Conservation (phyloP, 2,797 vertebrate species). For the Phoebastria nigripes region DNA sequence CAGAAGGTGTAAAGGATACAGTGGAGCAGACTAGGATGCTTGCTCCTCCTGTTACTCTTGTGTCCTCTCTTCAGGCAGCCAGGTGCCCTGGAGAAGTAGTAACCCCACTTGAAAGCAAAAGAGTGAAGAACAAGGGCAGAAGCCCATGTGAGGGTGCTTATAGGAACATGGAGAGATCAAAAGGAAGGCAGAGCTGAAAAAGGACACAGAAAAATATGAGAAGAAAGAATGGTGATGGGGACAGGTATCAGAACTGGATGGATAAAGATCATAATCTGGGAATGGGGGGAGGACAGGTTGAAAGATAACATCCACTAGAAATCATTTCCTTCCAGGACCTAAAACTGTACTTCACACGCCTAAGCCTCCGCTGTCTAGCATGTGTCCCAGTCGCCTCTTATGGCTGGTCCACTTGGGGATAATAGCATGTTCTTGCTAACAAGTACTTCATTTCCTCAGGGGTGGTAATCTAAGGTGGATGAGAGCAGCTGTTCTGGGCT, state of each 20-base stretch:
- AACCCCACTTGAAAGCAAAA: not conserved
- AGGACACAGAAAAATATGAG: not conserved
- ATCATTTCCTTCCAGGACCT: not conserved
- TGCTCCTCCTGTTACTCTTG: not conserved
- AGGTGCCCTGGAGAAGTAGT: not conserved
- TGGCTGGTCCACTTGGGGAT: not conserved
- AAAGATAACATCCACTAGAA: not conserved
- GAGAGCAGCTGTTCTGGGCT: not conserved
- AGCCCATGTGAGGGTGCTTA: not conserved
- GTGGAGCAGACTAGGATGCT: not conserved
- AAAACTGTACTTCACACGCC: not conserved
- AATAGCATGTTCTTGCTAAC: not conserved
- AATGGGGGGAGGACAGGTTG: not conserved
- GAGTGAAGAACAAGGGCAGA: not conserved
- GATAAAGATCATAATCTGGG: not conserved
- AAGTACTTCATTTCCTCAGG: not conserved
- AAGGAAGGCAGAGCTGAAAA: not conserved
- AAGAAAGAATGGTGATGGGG: not conserved
- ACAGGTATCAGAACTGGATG: not conserved
- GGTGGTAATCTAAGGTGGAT: not conserved
- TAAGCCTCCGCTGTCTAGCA: not conserved
- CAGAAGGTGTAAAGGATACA: not conserved
- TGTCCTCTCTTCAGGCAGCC: not conserved
- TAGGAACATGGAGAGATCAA: not conserved
- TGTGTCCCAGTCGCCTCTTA: not conserved